Evolutionary conservation across 2,888 invertebrate genomes (phyloP), one percentile per base, ranked within the genome.

Genomic region (Timandra comae): DNA sequence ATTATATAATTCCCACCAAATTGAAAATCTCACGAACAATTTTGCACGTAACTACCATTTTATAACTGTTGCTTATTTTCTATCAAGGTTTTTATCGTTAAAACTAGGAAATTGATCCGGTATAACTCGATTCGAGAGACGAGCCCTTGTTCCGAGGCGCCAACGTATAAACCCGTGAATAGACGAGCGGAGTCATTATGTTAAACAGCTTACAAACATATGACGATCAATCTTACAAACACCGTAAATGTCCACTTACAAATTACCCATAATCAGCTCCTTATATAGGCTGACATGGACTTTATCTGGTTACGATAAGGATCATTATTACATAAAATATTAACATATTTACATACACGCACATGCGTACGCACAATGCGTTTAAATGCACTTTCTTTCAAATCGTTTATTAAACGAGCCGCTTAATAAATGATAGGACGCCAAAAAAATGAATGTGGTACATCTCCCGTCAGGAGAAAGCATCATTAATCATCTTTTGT

Each of bases 401-500:
- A 65, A 60, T 56, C 50, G 50, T 52, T 53, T 57, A 57, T 58
- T 56, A 57, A 58, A 58, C 49, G 46, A 35, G 44, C 33, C 48
- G 35, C 37, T 60, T 69, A 62, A 73, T 66, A 69, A 71, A 75
- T 69, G 64, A 69, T 56, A 57, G 49, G 63, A 57, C 49, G 58
- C 50, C 49, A 52, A 52, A 59, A 63, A 62, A 62, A 62, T 54
- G 62, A 63, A 52, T 55, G 54, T 47, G 52, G 60, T 67, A 62
- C 63, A 63, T 67, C 72, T 70, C 62, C 51, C 59, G 66, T 65
- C 71, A 63, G 56, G 63, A 66, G 67, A 59, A 65, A 70, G 62
- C 59, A 59, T 48, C 26, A 78, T 80, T 63, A 71, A 80, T 80
- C 74, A 68, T 72, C 72, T 63, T 75, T 77, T 79, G 73, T 77